Base-by-base conservation (phyloP, 1,140 invertebrate species). In the Tenebrio molitor region DNA sequence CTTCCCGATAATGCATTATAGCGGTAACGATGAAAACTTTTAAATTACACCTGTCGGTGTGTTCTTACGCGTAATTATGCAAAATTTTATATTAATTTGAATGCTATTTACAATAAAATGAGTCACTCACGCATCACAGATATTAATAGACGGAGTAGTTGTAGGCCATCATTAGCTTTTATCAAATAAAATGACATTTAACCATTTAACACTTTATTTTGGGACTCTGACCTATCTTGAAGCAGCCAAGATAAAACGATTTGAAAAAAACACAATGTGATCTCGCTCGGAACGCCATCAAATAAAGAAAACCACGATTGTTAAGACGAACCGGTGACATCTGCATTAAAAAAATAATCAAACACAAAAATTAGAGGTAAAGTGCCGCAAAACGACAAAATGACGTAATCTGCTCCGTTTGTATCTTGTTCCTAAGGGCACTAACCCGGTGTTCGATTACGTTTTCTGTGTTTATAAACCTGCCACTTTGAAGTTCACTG, bases 41-140 rank as follows among this genome's bases (percentile, higher is more conserved):
- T 33, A 33, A 5, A 33, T 33, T 33, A 33, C 29, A 33, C 4
- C 29, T 33, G 29, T n/a, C 0, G 29, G 10, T 33, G 29, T 33
- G 10, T 10, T 4, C 29, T 33, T 33, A 33, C 29, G n/a, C n/a
- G n/a, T n/a, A n/a, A n/a, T 64, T 25, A 50, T 19, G 25, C 34
- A 34, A 66, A 33, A 29, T 29, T 19, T 46, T 50, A 36, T 34
- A 72, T 53, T 63, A 63, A 15, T 63, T 72, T 66, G 42, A 72
- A 67, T 64, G 42, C 17, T 58, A 39, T 66, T 46, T 21, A 21
- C 70, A 53, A 72, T 64, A 53, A 72, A 50, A 67, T 72, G 70
- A 72, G 42, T 72, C 70, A 72, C 17, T 29, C 15, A 50, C 33
- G 58, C 63, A 72, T 72, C 70, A 72, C 41, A 39, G 70, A 44